phyloP scores from a whole-genome alignment of 2,113 vertebrate genomes.

The Rattus norvegicus region GRCr8 NC_086026.1:90516501-90517000 shows the following conservation, averaged over 20 bases:
- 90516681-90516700: neutral
- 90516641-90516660: neutral
- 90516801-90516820: neutral
- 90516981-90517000: neutral
- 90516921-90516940: neutral
- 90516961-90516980: neutral
- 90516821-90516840: neutral
- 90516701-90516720: neutral
- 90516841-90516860: neutral
- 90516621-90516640: neutral
- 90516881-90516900: neutral
- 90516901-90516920: neutral
- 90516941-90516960: neutral
- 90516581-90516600: neutral
- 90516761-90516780: neutral
- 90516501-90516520: neutral
- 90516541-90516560: neutral
- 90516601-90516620: neutral
- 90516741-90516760: neutral
- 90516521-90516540: neutral
- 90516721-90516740: neutral
- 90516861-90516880: neutral
- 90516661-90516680: neutral
- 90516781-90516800: neutral
- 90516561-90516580: neutral